Conservation (phyloP, 2,113 vertebrate species). For the Phaethon lepturus region DNA sequence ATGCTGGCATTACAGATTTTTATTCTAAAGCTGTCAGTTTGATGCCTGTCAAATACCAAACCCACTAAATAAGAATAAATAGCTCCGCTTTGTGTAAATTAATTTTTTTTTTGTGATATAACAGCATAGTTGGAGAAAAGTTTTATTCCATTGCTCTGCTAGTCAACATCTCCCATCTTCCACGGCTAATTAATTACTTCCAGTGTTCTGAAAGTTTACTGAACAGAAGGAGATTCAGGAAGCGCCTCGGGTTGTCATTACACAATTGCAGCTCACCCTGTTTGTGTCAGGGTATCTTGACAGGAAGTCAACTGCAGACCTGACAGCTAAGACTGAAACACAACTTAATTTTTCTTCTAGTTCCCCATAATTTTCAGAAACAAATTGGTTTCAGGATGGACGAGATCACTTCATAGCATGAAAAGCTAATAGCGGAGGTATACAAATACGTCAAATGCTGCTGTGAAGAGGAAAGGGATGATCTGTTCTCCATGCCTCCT, state of each 20-base stretch:
- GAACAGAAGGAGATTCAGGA: slow-evolving; percentile 31
- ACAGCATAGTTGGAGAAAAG: not conserved
- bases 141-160: not conserved
- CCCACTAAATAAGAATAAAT: slow-evolving; percentile 53
- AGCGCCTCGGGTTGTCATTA: not conserved
- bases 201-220: not conserved
- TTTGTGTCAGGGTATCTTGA: slow-evolving; percentile 4
- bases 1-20: slow-evolving; percentile 19
- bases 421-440: not conserved
- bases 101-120: not conserved
- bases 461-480: not conserved
- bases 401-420: not conserved
- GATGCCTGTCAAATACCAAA: slow-evolving; percentile 40
- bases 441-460: not conserved
- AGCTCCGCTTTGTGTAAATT: not conserved
- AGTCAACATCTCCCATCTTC: slow-evolving; percentile 12
- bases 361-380: not conserved
- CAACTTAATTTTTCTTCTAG: not conserved
- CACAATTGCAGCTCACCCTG: not conserved
- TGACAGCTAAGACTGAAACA: not conserved
- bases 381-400: not conserved
- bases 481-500: not conserved
- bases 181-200: slow-evolving; percentile 38
- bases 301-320: not conserved
- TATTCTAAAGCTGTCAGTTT: slow-evolving; percentile 10